Evolutionary conservation across 2,888 invertebrate species (phyloP).

Genomic region (Nysson spinosus): DNA sequence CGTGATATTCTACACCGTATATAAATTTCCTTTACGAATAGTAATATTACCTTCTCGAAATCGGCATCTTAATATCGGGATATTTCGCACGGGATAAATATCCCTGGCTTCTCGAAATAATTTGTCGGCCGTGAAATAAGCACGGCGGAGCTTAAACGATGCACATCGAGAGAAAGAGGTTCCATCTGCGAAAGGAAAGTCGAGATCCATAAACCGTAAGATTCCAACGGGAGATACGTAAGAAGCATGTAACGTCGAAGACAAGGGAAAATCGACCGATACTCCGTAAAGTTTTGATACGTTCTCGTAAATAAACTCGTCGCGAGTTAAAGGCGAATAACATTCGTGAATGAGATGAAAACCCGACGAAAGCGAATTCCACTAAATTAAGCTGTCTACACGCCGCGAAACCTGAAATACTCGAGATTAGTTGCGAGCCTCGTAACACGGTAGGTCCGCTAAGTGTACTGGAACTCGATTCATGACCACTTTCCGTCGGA

Average conservation of each 20-base stretch:
- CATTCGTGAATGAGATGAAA: neutral
- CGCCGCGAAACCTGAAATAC: neutral
- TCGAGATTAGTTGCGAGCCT: conserved; percentile 9
- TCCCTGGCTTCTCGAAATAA: too few relatives aligned
- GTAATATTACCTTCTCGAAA: too few relatives aligned
- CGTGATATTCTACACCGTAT: too few relatives aligned
- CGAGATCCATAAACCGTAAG: neutral
- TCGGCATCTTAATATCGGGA: too few relatives aligned
- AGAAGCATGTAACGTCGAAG: neutral
- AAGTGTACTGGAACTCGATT: conserved; percentile 33
- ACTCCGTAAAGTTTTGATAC: conserved; percentile 1
- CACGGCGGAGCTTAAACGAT: neutral
- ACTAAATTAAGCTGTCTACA: conserved; percentile 14
- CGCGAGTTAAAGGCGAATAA: neutral
- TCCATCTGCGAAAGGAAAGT: conserved; percentile 1
- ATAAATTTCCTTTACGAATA: too few relatives aligned
- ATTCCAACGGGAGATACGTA: neutral
- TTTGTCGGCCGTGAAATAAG: neutral
- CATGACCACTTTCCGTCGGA: conserved; percentile 47
- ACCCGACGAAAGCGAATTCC: neutral
- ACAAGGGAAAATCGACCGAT: conserved; percentile 1
- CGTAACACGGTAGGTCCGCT: conserved; percentile 4
- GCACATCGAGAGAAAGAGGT: neutral
- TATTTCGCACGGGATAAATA: too few relatives aligned
- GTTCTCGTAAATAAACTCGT: conserved; percentile 12